Evolutionary conservation across 2,113 vertebrate genomes (phyloP).

Genomic region (Trichomycterus rosablanca): DNA sequence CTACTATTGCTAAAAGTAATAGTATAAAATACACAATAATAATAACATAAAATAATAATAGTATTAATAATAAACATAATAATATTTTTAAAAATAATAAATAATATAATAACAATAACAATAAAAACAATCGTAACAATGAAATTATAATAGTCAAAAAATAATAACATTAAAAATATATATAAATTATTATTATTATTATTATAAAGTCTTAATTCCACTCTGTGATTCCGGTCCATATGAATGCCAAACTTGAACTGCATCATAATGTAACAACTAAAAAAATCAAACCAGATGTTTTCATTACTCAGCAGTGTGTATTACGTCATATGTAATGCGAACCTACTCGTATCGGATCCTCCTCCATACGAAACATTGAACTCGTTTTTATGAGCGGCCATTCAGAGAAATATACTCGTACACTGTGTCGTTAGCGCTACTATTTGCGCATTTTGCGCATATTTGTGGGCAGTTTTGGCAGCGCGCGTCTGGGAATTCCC

Average conservation of each 20-base stretch:
- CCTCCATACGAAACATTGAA: background rate
- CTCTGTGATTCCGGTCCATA: too few species aligned
- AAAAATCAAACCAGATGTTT: conserved; percentile 4
- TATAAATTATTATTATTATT: too few species aligned
- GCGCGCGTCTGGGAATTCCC: conserved; percentile 35
- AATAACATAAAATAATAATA: too few species aligned
- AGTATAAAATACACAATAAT: too few species aligned
- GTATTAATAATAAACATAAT: too few species aligned
- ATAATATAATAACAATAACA: conserved; percentile 12
- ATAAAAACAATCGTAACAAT: background rate
- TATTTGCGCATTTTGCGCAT: background rate
- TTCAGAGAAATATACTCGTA: background rate
- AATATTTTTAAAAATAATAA: background rate
- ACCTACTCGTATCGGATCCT: background rate
- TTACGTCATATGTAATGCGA: conserved; percentile 25
- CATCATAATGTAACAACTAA: background rate
- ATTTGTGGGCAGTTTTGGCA: background rate
- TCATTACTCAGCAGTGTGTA: conserved; percentile 17
- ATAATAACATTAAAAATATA: background rate
- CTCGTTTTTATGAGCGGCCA: background rate
- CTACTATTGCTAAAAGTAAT: too few species aligned
- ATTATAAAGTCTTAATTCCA: too few species aligned
- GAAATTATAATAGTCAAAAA: background rate
- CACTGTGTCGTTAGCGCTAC: background rate
- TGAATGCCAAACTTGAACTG: too few species aligned